Percentiles rank a stretch among this genome's conserved stretches.
phyloP scores from a whole-genome alignment of 37 sponge, comb jelly and placozoan species.

The Cladorhizidae sp. region DNA sequence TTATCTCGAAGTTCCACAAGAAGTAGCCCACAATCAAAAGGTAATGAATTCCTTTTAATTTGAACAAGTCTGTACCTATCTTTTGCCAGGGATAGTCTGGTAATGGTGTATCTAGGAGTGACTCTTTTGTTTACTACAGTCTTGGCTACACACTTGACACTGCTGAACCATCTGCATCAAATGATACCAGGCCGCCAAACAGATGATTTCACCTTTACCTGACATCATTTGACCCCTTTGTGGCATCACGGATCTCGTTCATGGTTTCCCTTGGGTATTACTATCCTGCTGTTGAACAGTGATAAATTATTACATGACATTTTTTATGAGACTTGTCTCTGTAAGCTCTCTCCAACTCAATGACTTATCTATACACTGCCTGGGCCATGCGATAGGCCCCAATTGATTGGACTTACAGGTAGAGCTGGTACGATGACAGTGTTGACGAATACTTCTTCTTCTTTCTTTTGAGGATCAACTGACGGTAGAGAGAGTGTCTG shows the following conservation, averaged over 20 bases:
- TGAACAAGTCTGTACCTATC: constrained; percentile 41
- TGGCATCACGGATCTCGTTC: constrained; percentile 23
- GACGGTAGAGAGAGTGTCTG: constrained; percentile 54
- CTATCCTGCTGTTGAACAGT: constrained; percentile 17
- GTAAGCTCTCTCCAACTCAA: background rate
- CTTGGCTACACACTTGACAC: constrained; percentile 28
- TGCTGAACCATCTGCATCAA: constrained; percentile 20
- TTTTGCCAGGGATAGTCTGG: constrained; percentile 58
- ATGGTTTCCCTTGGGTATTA: constrained; percentile 28
- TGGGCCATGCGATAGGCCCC: constrained; percentile 7
- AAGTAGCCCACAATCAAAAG: background rate
- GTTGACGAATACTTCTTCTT: constrained; percentile 1
- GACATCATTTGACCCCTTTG: constrained; percentile 25
- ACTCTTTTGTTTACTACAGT: constrained; percentile 6
- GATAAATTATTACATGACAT: constrained; percentile 11
- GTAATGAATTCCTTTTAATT: background rate
- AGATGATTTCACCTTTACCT: constrained; percentile 2
- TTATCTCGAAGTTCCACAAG: constrained; percentile 17
- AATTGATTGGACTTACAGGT: constrained; percentile 32
- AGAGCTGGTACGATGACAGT: background rate
- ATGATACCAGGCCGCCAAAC: constrained; percentile 52
- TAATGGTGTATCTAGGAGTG: constrained; percentile 24
- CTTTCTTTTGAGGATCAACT: too few species aligned
- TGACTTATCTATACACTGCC: constrained; percentile 16
- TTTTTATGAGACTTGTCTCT: too few species aligned